These are phyloP conservation scores for Dermochelys coriacea DNA, from an alignment of 2,797 vertebrate genomes.

Conservation along the genomic window DNA sequence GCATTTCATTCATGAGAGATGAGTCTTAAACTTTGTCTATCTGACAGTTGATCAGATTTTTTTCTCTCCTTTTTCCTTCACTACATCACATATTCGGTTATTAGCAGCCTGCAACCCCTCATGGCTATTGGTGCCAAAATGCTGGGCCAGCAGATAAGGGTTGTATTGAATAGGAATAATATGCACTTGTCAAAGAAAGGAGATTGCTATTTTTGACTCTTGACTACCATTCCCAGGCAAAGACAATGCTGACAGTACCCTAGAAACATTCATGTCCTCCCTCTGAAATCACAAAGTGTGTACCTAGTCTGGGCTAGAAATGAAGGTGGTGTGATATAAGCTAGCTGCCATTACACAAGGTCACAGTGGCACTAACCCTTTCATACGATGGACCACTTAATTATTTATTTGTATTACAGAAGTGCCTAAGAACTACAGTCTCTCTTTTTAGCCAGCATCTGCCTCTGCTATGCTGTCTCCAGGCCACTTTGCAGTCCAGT, in stretches of 20 bases:
- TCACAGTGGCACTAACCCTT: background rate
- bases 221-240: background rate
- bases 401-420: background rate
- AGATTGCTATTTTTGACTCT: background rate
- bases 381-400: background rate
- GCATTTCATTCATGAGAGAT: slow-evolving; percentile 43
- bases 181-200: background rate
- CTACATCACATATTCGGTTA: background rate
- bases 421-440: background rate
- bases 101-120: background rate
- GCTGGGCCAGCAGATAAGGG: background rate
- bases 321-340: background rate
- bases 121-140: background rate
- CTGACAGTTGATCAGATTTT: slow-evolving; percentile 31
- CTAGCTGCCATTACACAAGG: background rate
- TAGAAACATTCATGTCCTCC: background rate
- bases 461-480: background rate
- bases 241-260: background rate
- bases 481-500: background rate
- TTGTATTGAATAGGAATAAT: slow-evolving; percentile 1
- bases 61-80: slow-evolving; percentile 16
- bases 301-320: background rate
- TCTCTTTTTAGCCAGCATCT: background rate
- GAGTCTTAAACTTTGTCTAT: background rate
- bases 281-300: background rate